Percentiles rank a stretch among this genome's conserved stretches.
These are phyloP conservation scores for Acromyrmex echinatior DNA, from an alignment of 1,140 invertebrate species.

Conservation along the genomic window DNA sequence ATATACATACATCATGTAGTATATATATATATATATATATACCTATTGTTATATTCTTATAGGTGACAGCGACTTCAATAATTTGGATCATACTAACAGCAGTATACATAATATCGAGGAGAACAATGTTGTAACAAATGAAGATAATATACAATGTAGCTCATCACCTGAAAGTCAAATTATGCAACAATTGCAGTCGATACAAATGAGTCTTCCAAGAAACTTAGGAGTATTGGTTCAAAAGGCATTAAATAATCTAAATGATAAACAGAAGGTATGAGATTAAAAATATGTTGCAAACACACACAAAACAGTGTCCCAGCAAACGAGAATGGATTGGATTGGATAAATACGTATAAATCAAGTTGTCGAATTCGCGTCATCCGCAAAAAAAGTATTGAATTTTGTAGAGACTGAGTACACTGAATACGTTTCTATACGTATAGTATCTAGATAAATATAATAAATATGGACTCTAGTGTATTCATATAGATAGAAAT, in stretches of 20 bases:
- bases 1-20: too few species aligned
- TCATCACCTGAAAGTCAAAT: slow-evolving; percentile 49
- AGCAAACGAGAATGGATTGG: too few species aligned
- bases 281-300: background rate
- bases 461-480: too few species aligned
- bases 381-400: too few species aligned
- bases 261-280: slow-evolving; percentile 65
- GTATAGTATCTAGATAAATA: too few species aligned
- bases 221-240: slow-evolving; percentile 82
- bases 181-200: slow-evolving; percentile 63
- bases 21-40: background rate
- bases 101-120: slow-evolving; percentile 46
- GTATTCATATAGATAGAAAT: too few species aligned
- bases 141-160: background rate
- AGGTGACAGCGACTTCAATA: slow-evolving; percentile 75
- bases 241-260: slow-evolving; percentile 82
- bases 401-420: too few species aligned
- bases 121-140: slow-evolving; percentile 42
- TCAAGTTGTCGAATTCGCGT: too few species aligned
- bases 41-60: slow-evolving; percentile 12
- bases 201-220: slow-evolving; percentile 78
- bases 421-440: too few species aligned
- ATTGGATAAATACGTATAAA: too few species aligned
- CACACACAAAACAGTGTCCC: too few species aligned
- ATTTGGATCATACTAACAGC: slow-evolving; percentile 46